Evolutionary conservation across 2,888 invertebrate species (phyloP), one percentile per base, ranked within the genome.

Genomic region (Drosophila demipolita): DNA sequence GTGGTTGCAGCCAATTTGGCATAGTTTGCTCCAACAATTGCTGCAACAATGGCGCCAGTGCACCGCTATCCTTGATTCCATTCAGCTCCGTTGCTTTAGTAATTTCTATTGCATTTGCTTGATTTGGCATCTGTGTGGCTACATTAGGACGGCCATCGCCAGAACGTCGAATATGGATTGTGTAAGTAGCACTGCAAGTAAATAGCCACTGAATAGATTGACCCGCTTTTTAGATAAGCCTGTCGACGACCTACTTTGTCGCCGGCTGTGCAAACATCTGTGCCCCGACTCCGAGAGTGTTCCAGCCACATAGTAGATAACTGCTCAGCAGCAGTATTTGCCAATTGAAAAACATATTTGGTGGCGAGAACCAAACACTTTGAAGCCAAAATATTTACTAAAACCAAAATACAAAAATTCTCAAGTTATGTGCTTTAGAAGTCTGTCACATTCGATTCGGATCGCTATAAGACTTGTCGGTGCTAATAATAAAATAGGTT

Each of bases 261-360:
- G 58, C 48, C 68, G 83, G 84, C 83, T 85, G 83, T 83, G 67
- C 74, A 75, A 88, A 88, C 73, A 88, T 52, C 67, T 86, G 89
- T 15, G 69, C 82, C 20, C 50, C 61, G 32, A 32, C 49, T 20
- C 3, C n/a, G 26, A 23, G 17, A 26, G 26, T 32, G 26, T 42
- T 38, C 50, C 71, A n/a, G 58, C 69, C 29, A 29, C 26, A 65
- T 38, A 71, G 61, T 45, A 63, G 64, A 52, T 29, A 26, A 12
- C 35, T 26, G 15, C 45, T 63, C 54, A 75, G 52, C 58, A 73
- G 57, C 59, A 68, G 54, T 60, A 67, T 63, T 66, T 62, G 76
- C 83, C 74, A 73, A 80, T 80, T 64, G 55, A 70, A 45, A 60
- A 57, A 59, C 90, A 85, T 66, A 61, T 52, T 36, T 67, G 23